Evolutionary conservation across 2,888 invertebrate species (phyloP), one percentile per base, ranked within the genome.

Genomic region (Phrixothrix hirtus): DNA sequence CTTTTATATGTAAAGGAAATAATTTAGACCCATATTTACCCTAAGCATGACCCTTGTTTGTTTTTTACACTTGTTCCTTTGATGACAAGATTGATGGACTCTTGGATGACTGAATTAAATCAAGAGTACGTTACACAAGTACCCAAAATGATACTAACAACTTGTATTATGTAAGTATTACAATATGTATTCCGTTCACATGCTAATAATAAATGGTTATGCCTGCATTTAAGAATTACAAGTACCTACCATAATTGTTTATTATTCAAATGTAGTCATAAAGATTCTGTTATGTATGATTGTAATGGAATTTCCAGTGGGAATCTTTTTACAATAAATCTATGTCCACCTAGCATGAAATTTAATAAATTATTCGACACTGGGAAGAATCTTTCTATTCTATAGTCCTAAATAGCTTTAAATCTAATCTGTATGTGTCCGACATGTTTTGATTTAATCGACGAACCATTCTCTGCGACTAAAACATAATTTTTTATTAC

Each of bases 1-100:
- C 75, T 75, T 75, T 75, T 75, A 75, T 74, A 67, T 73, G 75
- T 75, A 71, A 68, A 71, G 73, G 73, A 75, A 75, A 75, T 75
- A 75, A 75, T 75, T 75, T 74, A 64, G 67, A 63, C 69, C 71
- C 67, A 70, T 72, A 72, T 74, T 73, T 72, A 68, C 70, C 67
- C 69, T 62, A 62, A 62, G 64, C 63, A 55, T 63, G 48, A 66
- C 73, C 74, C 72, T 67, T 75, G 74, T 75, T 75, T 75, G 75
- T 75, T 75, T 74, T 69, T 73, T 72, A 73, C 75, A 75, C 75
- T 75, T 75, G 75, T 70, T 72, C 68, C 72, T 74, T 73, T 73
- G 70, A 73, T 66, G 64, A 61, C 63, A 64, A 66, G 71, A 73
- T 72, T 74, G 71, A 69, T 70, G 49, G 44, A 55, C 44, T 49